Evolutionary conservation across 2,113 vertebrate genomes (phyloP).

Genomic region (Deroptyus accipitrinus): DNA sequence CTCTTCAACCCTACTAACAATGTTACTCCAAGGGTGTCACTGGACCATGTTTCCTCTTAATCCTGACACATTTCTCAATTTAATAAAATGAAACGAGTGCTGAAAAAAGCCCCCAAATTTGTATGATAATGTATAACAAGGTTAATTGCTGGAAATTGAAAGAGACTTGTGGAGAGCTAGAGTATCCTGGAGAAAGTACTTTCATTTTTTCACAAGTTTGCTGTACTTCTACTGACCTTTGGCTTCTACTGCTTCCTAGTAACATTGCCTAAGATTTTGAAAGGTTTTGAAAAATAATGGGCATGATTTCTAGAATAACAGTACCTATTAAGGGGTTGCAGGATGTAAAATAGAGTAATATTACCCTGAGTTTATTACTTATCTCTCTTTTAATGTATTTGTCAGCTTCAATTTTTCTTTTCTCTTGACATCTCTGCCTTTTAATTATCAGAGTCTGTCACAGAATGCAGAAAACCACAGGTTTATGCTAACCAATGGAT

Average conservation of each 20-base stretch:
- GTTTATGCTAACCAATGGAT: background rate
- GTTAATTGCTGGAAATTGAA: background rate
- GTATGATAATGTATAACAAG: background rate
- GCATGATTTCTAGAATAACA: conserved; percentile 24
- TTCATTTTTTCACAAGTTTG: conserved; percentile 3
- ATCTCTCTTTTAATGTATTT: conserved; percentile 24
- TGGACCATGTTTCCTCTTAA: conserved; percentile 1
- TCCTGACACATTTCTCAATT: conserved; percentile 49
- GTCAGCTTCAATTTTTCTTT: conserved; percentile 46
- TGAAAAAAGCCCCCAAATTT: background rate
- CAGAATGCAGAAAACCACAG: background rate
- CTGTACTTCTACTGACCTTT: background rate
- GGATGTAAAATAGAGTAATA: background rate
- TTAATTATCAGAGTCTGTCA: conserved; percentile 18
- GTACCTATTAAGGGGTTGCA: background rate
- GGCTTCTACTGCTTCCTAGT: conserved; percentile 3
- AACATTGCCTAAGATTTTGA: conserved; percentile 10
- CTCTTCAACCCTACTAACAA: background rate
- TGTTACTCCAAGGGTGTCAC: background rate
- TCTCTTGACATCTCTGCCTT: conserved; percentile 19
- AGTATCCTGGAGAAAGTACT: conserved; percentile 1
- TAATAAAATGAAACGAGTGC: conserved; percentile 3
- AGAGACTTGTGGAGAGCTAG: conserved; percentile 12
- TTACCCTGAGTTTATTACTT: background rate
- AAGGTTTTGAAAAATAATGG: conserved; percentile 50